phyloP scores from a whole-genome alignment of 2,888 invertebrate genomes.

The Lasius fuliginosus region DNA sequence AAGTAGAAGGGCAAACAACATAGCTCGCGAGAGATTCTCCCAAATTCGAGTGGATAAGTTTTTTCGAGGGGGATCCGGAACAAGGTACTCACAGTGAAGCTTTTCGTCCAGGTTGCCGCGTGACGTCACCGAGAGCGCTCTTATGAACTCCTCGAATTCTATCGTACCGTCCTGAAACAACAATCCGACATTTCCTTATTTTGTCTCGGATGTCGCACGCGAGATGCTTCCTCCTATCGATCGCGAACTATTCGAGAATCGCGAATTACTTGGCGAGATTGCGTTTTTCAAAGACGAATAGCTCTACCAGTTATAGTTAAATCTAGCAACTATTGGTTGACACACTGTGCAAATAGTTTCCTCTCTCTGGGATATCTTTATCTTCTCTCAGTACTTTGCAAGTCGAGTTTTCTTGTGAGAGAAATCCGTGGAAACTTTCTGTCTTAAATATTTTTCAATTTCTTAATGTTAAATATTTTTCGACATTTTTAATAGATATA shows the following conservation, averaged over 20 bases:
- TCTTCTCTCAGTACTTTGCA: background rate
- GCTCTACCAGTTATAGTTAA: constrained; percentile 16
- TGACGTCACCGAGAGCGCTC: constrained; percentile 99
- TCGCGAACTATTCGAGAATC: constrained; percentile 28
- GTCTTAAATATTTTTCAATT: constrained; percentile 18
- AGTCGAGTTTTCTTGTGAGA: constrained; percentile 2
- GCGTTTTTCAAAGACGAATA: constrained; percentile 10
- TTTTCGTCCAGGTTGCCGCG: constrained; percentile 99
- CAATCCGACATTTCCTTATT: constrained; percentile 40
- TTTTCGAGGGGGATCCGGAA: background rate
- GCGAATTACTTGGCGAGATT: constrained; percentile 22
- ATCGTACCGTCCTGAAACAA: constrained; percentile 97
- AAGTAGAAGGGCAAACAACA: constrained; percentile 13
- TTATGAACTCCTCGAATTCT: constrained; percentile 99
- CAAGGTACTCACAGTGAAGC: constrained; percentile 95
- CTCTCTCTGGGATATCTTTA: background rate
- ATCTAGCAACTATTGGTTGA: background rate
- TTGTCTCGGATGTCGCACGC: constrained; percentile 11
- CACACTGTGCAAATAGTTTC: constrained; percentile 28
- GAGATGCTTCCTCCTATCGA: constrained; percentile 18
- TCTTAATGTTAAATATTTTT: too few relatives aligned
- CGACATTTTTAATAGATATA: constrained; percentile 24
- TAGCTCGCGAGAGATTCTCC: background rate
- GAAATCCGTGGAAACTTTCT: constrained; percentile 5
- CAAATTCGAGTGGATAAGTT: constrained; percentile 28